Base-by-base conservation (phyloP, 2,888 invertebrate species). In the Dicranocentrus wangi region DNA sequence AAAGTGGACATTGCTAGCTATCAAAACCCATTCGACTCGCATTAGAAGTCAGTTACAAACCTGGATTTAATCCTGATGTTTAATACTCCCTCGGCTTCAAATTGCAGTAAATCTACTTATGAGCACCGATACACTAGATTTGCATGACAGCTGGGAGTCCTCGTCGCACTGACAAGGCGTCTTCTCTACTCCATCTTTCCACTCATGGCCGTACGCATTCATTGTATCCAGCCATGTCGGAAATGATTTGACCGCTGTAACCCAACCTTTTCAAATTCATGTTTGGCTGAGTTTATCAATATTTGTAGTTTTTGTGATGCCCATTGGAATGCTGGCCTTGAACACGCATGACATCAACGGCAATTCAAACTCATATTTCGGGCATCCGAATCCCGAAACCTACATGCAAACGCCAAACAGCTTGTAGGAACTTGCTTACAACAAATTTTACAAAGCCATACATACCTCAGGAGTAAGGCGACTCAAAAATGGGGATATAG, bases 181-280 rank as follows among this genome's bases (percentile, higher is more conserved):
- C 1, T 23, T 21, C 25, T 23, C 13, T 5, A 25, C 25, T 3
- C 55, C 25, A 55, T 47, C 5, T 1, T 55, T 55, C 2, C 55
- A 51, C 5, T 21, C 25, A 17, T n/a, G 51, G 51, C 55, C 21
- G 1, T 55, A 21, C 23, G 55, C 55, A 2, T 23, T 55, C 25
- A 55, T 55, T 32, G 10, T 55, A 7, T 21, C 55, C 1, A 13
- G 15, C 15, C 23, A 10, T 7, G 23, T 13, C 15, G 25, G 15
- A 55, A 55, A 21, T 55, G 55, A 55, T 25, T 23, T 55, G 23
- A 55, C 23, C n/a, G 69, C 69, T 2, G 21, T 69, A 23, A 69
- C 69, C 3, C 69, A 55, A 39, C 69, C 55, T 1, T 69, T 69
- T 23, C 69, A 69, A 55, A 8, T 1, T 5, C 1, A 17, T 0